A percentile compares a stretch with the other conserved stretches of the same genome.
Conservation (phyloP, 2,113 vertebrate genomes). For the Edolisoma coerulescens region DNA sequence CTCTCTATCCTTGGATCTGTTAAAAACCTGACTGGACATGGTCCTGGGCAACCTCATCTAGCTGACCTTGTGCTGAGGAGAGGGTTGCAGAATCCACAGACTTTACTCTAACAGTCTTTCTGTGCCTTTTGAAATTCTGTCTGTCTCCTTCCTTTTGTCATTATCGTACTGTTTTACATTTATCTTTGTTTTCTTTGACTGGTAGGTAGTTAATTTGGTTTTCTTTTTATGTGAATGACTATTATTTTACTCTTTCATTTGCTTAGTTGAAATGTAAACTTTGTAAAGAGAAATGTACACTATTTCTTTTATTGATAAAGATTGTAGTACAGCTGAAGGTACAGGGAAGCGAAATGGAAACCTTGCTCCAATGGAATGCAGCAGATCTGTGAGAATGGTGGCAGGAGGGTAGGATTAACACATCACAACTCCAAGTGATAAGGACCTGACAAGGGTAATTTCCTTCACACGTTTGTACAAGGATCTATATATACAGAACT, state of each 20-base stretch:
- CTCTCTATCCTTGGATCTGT: neutral
- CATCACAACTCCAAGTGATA: neutral
- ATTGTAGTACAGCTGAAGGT: neutral
- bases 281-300: neutral
- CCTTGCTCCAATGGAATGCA: neutral
- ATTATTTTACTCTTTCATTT: neutral
- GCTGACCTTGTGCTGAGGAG: neutral
- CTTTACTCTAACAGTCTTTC: neutral
- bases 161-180: neutral
- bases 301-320: neutral
- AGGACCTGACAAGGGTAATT: constrained; percentile 20
- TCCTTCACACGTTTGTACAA: neutral
- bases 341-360: neutral
- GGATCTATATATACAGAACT: neutral
- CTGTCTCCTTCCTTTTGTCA: no score
- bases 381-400: neutral
- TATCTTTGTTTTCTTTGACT: neutral
- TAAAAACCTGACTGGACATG: neutral
- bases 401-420: neutral
- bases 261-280: neutral
- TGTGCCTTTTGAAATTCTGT: neutral
- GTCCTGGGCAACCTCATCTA: neutral
- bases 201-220: neutral
- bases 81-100: neutral
- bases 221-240: neutral